phyloP scores from a whole-genome alignment of 2,888 invertebrate species.

The Mimas tiliae region DNA sequence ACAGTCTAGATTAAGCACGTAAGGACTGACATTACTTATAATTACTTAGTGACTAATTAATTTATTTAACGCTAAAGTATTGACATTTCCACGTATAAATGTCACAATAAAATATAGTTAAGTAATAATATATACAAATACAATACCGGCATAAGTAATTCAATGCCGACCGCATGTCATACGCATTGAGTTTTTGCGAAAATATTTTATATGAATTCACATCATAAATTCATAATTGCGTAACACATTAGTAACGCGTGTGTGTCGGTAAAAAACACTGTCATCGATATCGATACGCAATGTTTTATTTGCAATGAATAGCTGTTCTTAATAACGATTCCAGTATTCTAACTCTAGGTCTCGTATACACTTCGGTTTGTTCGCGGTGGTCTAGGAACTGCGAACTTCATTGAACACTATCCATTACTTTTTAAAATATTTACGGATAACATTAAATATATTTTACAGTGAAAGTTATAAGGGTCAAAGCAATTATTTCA shows the following conservation, averaged over 20 bases:
- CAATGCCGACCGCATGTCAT: slow-evolving; percentile 22
- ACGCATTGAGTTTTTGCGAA: slow-evolving; percentile 23
- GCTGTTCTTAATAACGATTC: slow-evolving; percentile 30
- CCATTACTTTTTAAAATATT: not conserved
- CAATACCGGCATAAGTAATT: slow-evolving; percentile 21
- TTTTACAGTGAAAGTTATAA: not conserved
- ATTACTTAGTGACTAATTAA: too few relatives aligned
- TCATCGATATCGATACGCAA: slow-evolving; percentile 56
- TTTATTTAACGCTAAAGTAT: not conserved
- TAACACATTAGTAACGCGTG: slow-evolving; percentile 52
- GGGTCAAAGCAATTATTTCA: slow-evolving; percentile 5
- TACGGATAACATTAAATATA: not conserved
- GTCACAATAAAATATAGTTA: slow-evolving; percentile 35
- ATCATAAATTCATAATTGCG: slow-evolving; percentile 46
- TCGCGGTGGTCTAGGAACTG: not conserved
- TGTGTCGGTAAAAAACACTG: slow-evolving; percentile 49
- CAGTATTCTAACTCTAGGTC: not conserved
- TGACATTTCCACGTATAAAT: slow-evolving; percentile 6
- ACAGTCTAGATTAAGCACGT: too few relatives aligned
- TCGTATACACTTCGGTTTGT: not conserved
- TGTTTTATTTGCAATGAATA: slow-evolving; percentile 51
- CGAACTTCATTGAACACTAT: not conserved
- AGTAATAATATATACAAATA: slow-evolving; percentile 68
- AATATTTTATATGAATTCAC: slow-evolving; percentile 35
- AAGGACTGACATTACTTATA: too few relatives aligned